A percentile compares a stretch with the other conserved stretches of the same genome.
Conservation (phyloP, 2,113 vertebrate genomes). For the Fregetta grallaria region DNA sequence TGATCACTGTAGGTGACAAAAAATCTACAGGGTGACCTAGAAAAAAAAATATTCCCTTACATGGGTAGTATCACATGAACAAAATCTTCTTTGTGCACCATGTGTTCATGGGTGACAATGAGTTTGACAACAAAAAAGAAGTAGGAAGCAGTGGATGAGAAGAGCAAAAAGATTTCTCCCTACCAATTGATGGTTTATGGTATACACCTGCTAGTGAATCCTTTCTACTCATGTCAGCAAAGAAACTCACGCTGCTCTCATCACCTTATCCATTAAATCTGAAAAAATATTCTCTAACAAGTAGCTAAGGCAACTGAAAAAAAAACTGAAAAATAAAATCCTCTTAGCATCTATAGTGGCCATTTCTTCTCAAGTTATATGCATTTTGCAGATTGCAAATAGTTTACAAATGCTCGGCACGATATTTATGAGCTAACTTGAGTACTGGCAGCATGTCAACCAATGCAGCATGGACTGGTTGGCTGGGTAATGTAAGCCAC, state of each 20-base stretch:
- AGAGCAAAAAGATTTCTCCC: background rate
- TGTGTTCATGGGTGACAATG: background rate
- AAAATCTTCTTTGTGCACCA: background rate
- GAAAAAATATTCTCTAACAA: background rate
- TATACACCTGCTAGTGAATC: background rate
- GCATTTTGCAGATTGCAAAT: background rate
- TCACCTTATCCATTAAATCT: background rate
- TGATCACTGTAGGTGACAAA: background rate
- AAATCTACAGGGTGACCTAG: background rate
- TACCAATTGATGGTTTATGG: background rate
- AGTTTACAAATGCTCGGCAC: background rate
- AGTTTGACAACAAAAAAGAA: background rate
- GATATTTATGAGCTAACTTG: background rate
- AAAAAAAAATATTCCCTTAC: background rate
- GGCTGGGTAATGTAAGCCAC: background rate
- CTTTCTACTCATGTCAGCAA: background rate
- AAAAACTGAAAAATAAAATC: background rate
- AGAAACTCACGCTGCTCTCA: background rate
- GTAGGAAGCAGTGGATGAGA: background rate
- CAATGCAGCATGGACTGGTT: background rate
- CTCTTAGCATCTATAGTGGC: accelerated
- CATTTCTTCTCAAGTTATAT: background rate
- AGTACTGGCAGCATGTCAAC: background rate
- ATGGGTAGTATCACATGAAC: background rate
- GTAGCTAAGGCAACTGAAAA: background rate